Evolutionary conservation across 2,797 vertebrate species (phyloP), one percentile per base, ranked within the genome.

Genomic region (Anguilla obscura): DNA sequence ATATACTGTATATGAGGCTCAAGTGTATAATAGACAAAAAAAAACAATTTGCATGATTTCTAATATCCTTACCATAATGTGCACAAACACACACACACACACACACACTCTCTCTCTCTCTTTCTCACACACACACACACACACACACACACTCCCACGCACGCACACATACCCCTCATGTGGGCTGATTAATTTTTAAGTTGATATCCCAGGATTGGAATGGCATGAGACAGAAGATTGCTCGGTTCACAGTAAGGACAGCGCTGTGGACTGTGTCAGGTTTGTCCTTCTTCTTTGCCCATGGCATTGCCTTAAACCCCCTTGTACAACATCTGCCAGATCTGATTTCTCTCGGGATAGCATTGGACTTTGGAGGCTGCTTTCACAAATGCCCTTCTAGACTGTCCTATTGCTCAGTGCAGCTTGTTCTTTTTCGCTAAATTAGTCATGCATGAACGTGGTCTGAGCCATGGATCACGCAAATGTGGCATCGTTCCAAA

Each of bases 291-390:
- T n/a, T 2, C 76, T 80, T 80, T 24, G 76, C 76, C 33, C 45
- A 10, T 48, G 76, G 76, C 33, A n/a, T 45, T 48, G 36, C 76
- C 45, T 80, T 24, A 80, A 80, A 50, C 76, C 76, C 24, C 36
- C 76, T 8, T 80, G 76, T 50, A 50, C 76, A 80, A 50, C 76
- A 50, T 80, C 76, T 80, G 76, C 76, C 76, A 80, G 40, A 45
- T 40, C 16, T 36, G 36, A 80, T 80, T 80, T 50, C 76, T 80
- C 76, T n/a, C 0, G 76, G 76, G 76, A 80, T 30, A n/a, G 40
- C 30, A 5, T 16, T 18, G 45, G 76, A 50, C 76, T 45, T 50
- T 48, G 27, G 36, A 50, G 76, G 21, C 18, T 48, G 18, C 76
- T 48, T 40, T 50, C 40, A 8, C 40, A 24, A 33, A 48, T 1